phyloP scores from a whole-genome alignment of 2,888 invertebrate species.

The Cheilosia urbana region DNA sequence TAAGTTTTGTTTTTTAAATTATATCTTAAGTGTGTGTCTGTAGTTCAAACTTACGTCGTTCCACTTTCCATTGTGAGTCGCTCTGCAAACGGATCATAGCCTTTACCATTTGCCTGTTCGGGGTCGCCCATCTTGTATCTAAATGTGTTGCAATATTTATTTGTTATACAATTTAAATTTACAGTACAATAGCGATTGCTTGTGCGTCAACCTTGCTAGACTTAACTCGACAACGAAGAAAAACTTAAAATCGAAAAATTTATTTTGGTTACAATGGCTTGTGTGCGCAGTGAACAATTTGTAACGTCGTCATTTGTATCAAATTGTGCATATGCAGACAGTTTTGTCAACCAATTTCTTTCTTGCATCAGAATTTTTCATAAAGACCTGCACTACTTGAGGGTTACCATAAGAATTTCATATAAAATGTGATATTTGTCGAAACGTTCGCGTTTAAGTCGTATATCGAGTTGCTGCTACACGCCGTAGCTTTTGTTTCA shows the following conservation, averaged over 20 bases:
- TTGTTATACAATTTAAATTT: slow-evolving; percentile 1
- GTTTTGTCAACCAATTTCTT: slow-evolving; percentile 31
- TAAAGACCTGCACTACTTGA: background rate
- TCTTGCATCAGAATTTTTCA: slow-evolving; percentile 37
- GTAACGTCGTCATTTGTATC: slow-evolving; percentile 24
- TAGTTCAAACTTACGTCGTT: slow-evolving; percentile 88
- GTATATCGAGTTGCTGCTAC: background rate
- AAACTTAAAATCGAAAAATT: slow-evolving; percentile 5
- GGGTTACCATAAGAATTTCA: background rate
- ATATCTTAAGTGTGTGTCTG: too few species aligned
- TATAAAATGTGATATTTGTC: slow-evolving; percentile 5
- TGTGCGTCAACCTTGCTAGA: slow-evolving; percentile 25
- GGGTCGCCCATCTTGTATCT: slow-evolving; percentile 85
- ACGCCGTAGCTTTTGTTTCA: background rate
- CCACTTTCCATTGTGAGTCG: slow-evolving; percentile 88
- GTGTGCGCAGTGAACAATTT: background rate
- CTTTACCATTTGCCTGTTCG: slow-evolving; percentile 85
- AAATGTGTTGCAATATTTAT: background rate
- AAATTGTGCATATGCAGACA: slow-evolving; percentile 44
- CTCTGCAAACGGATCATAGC: slow-evolving; percentile 90
- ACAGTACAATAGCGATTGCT: background rate
- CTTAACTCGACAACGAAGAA: slow-evolving; percentile 23
- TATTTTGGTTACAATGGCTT: background rate
- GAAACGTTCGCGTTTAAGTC: background rate
- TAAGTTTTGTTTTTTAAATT: slow-evolving; percentile 9